These are phyloP conservation scores for Macrophya alboannulata DNA, from an alignment of 2,888 invertebrate genomes.

Conservation along the genomic window DNA sequence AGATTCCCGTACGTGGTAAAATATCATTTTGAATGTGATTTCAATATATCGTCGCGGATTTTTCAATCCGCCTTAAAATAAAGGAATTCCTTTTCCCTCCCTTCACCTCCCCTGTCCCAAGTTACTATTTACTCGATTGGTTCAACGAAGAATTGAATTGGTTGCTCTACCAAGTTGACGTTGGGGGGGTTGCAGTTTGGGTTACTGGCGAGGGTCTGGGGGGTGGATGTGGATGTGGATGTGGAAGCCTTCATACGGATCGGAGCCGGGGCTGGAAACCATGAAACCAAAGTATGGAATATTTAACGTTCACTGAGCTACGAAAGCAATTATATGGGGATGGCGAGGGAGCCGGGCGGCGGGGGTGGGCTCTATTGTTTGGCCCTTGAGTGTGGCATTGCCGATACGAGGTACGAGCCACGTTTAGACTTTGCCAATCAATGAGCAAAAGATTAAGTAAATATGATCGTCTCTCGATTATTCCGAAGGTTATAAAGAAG, in stretches of 20 bases:
- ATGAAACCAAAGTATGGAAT: constrained; percentile 76
- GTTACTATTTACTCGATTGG: constrained; percentile 50
- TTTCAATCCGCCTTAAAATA: constrained; percentile 15
- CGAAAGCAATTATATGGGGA: constrained; percentile 79
- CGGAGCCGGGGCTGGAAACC: constrained; percentile 26
- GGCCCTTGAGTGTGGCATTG: constrained; percentile 53
- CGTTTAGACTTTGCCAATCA: constrained; percentile 40
- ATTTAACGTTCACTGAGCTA: constrained; percentile 80
- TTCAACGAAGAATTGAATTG: constrained; percentile 53
- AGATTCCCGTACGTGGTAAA: neutral
- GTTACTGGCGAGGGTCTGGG: constrained; percentile 24
- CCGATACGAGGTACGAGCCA: constrained; percentile 45
- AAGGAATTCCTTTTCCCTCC: neutral
- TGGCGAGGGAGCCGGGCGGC: neutral
- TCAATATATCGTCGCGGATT: neutral
- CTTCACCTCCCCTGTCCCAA: neutral
- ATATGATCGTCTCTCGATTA: constrained; percentile 26
- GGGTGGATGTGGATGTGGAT: neutral
- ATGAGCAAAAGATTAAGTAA: constrained; percentile 48
- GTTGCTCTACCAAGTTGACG: constrained; percentile 39
- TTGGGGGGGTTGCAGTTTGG: constrained; percentile 35
- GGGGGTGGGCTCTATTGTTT: constrained; percentile 50
- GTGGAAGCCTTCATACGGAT: constrained; percentile 42
- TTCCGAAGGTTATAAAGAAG: neutral
- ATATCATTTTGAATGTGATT: neutral